Base-by-base conservation (phyloP, 2,888 invertebrate genomes). In the Polyploca ridens region DNA sequence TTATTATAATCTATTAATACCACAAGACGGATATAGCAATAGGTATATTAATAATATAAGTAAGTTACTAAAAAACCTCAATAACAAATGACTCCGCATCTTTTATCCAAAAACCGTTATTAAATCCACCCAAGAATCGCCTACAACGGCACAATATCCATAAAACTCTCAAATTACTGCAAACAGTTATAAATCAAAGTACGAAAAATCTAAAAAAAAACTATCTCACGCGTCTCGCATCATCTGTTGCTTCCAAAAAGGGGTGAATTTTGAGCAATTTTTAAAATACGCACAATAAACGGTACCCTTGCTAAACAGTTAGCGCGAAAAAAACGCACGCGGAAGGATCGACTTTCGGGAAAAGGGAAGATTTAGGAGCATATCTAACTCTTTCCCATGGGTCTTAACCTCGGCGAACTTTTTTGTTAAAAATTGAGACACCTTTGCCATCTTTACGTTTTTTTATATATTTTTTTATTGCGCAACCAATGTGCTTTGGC, bases 331-430 rank as follows among this genome's bases (percentile, higher is more conserved):
- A 90, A 88, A 81, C 83, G 84, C 86, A 83, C 72, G 70, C 89
- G 89, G 89, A 91, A 92, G 54, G 91, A 91, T 86, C 81, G 78
- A 77, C 79, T 83, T 84, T 82, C 83, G 81, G 80, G 79, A 82
- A 88, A 90, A 87, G 86, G 85, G 87, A 81, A 81, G 77, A 78
- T 79, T 78, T 76, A 80, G 79, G 71, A 83, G 78, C 88, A 85
- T 85, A 85, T 85, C 90, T 90, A 94, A 94, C 94, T 94, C 94
- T 94, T 94, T 94, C 94, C 93, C 94, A 94, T 91, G 94, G 90
- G 89, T 93, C 93, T 93, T 93, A 94, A 93, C 93, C 93, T 93
- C 88, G 85, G 87, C 85, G 86, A 85, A 84, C 76, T 87, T 91
- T 90, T 88, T 89, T 84, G 85, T 78, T 78, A 81, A 89, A 90